Base-by-base conservation (phyloP, 2,888 invertebrate species). In the Exocentrus adspersus region DNA sequence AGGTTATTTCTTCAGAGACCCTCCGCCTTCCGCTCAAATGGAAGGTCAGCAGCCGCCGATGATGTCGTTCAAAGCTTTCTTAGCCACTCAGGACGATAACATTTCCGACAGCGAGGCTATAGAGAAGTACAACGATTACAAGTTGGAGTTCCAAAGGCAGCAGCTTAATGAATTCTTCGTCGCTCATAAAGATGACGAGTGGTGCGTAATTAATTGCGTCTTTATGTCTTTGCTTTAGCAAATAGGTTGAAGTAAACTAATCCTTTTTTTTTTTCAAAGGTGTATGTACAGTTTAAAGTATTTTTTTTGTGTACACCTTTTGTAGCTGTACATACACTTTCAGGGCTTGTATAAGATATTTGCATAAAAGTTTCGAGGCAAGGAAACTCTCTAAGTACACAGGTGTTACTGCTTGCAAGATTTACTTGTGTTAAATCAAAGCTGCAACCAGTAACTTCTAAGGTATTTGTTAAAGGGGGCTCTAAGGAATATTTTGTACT, bases 181-280 rank as follows among this genome's bases (percentile, higher is more conserved):
- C 76, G 93, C 94, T 46, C 99, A 99, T 86, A 99, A 99, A 85
- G 98, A 99, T 79, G 98, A 99, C 84, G 99, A 99, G 91, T 99
- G 99, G 99, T 98, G 88, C 86, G 93, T 84, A 48, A 50, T 37
- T 10, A 20, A n/a, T 57, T 45, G 7, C n/a, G 12, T 42, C n/a
- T 20, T 14, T 24, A 16, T 14, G 20, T 51, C 9, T 2, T 37
- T 32, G n/a, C n/a, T n/a, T n/a, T n/a, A n/a, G 2, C 16, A 16
- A 7, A 16, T 14, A 12, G 9, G 12, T 17, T 6, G 10, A 28
- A 32, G 5, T 32, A 12, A 32, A 51, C 28, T 42, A 37, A n/a
- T 57, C 12, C 30, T 46, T 24, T 46, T n/a, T n/a, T 30, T 20
- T 51, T 43, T 59, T 21, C 24, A 51, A 43, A 32, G 59, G 59